Conservation (phyloP, 2,113 vertebrate genomes). For the Stigmatopora nigra region DNA sequence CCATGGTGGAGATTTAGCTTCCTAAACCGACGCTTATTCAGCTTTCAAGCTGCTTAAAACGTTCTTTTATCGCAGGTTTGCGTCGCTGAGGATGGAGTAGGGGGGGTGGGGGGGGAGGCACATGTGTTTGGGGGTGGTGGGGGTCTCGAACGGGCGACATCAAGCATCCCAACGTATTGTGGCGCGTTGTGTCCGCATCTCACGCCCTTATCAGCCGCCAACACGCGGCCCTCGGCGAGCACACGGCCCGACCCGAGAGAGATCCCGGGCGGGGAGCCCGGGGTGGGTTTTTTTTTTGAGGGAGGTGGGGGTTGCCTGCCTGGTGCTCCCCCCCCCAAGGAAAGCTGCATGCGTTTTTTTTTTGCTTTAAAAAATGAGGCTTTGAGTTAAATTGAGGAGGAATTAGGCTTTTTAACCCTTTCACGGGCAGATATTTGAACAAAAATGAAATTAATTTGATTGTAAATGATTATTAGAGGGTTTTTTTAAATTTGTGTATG, state of each 20-base stretch:
- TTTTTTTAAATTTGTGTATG: too few relatives aligned
- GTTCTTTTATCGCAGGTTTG: constrained; percentile 61
- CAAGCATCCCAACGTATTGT: constrained; percentile 60
- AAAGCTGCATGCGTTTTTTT: too few relatives aligned
- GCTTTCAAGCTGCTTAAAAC: constrained; percentile 56
- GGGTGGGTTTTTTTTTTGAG: not conserved
- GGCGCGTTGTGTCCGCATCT: constrained; percentile 36
- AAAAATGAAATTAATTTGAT: too few relatives aligned
- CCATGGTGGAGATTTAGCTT: constrained; percentile 45
- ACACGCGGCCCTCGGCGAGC: constrained; percentile 57
- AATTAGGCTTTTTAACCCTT: too few relatives aligned
- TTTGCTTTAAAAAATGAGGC: too few relatives aligned
- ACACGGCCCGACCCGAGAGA: constrained; percentile 40
- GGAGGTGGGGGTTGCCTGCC: not conserved
- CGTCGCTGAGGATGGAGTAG: not conserved
- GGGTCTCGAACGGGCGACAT: constrained; percentile 48
- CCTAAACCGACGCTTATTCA: constrained; percentile 66
- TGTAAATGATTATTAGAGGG: too few relatives aligned
- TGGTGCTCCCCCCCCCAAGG: too few relatives aligned
- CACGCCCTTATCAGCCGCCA: constrained; percentile 62
- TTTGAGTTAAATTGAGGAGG: too few relatives aligned
- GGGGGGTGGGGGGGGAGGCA: not conserved
- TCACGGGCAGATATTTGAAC: too few relatives aligned
- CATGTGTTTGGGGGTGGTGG: not conserved
- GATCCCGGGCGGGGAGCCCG: constrained; percentile 26